phyloP scores from a whole-genome alignment of 2,113 vertebrate species.

The Daphoenositta chrysoptera region DNA sequence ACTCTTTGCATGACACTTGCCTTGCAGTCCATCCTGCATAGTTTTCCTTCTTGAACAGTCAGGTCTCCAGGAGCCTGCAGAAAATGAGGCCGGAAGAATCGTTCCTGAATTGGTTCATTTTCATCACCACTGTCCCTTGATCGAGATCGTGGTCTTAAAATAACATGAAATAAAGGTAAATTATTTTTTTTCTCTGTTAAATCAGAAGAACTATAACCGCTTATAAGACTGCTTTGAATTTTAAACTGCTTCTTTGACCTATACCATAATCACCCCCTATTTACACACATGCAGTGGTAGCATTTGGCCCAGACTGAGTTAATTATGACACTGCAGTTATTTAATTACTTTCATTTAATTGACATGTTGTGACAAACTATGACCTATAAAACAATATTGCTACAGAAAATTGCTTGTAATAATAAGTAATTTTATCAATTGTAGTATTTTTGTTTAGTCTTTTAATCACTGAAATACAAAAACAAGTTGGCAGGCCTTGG shows the following conservation, averaged over 20 bases:
- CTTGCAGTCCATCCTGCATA: slow-evolving; percentile 99
- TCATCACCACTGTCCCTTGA: slow-evolving; percentile 96
- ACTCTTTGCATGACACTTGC: slow-evolving; percentile 57
- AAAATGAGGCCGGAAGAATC: slow-evolving; percentile 98
- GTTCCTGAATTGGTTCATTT: slow-evolving; percentile 95
- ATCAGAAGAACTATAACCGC: not conserved
- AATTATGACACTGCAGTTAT: not conserved
- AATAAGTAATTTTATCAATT: not conserved
- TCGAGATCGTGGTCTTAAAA: slow-evolving; percentile 88
- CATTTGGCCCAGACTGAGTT: not conserved
- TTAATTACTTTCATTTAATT: not conserved
- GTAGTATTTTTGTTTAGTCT: not conserved
- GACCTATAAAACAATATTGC: not conserved
- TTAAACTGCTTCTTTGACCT: not conserved
- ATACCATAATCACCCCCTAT: not conserved
- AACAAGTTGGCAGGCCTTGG: not conserved
- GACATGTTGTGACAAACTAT: not conserved
- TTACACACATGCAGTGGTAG: not conserved
- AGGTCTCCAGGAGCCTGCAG: slow-evolving; percentile 96
- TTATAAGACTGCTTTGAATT: not conserved
- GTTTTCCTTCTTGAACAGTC: slow-evolving; percentile 92
- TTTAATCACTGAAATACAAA: not conserved
- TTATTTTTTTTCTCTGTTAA: not conserved
- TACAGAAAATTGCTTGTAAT: not conserved
- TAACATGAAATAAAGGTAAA: slow-evolving; percentile 10